Evolutionary conservation across 2,113 vertebrate species (phyloP).

Genomic region (Leptocoma aspasia): DNA sequence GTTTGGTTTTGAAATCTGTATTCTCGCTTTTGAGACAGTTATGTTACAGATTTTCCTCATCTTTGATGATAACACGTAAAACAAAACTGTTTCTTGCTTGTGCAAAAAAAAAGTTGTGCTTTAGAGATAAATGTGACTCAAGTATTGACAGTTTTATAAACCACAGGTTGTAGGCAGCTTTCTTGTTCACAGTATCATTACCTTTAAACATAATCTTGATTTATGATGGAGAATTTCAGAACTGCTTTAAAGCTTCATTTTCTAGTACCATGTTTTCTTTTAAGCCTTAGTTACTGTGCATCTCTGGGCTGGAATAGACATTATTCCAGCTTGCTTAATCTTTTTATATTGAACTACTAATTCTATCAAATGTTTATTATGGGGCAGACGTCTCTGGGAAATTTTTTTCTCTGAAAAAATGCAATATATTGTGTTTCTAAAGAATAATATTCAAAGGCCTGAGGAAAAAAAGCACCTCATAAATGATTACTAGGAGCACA

Average conservation of each 20-base stretch:
- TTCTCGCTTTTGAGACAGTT: background rate
- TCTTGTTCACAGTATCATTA: background rate
- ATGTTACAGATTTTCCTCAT: background rate
- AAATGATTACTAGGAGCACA: background rate
- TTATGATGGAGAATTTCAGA: background rate
- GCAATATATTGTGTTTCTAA: background rate
- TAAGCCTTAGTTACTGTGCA: background rate
- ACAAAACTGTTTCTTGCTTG: background rate
- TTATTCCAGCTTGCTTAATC: background rate
- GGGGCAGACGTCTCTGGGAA: background rate
- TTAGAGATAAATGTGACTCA: background rate
- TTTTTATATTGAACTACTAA: background rate
- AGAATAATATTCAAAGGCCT: background rate
- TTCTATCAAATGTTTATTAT: background rate
- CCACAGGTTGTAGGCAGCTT: background rate
- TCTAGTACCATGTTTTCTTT: background rate
- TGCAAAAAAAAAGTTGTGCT: background rate
- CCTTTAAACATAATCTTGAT: background rate
- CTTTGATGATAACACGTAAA: background rate
- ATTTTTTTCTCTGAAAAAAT: background rate
- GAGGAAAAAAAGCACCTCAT: background rate
- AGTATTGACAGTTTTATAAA: background rate
- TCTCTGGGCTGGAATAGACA: background rate
- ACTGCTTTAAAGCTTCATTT: background rate
- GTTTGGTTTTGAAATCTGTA: background rate